phyloP scores from a whole-genome alignment of 53 echinoderm and acorn worm species.

The Henricia sp. region DNA sequence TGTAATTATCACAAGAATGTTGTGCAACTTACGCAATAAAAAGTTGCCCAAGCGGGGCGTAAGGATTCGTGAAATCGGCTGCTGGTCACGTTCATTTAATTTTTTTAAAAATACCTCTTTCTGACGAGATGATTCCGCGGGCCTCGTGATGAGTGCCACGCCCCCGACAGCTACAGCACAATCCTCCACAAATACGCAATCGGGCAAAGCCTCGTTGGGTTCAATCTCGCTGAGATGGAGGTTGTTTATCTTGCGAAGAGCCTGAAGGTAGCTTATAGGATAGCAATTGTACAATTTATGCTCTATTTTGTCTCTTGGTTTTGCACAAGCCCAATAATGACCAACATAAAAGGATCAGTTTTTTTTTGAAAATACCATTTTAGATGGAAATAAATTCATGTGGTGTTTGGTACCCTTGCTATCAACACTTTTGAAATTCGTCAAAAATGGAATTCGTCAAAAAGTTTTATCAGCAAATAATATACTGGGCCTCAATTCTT shows the following conservation, averaged over 20 bases:
- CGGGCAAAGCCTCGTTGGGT: constrained; percentile 76
- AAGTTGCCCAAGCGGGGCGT: too few species aligned
- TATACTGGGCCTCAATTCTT: not conserved
- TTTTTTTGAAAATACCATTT: too few species aligned
- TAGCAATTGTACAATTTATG: not conserved
- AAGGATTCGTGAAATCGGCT: too few species aligned
- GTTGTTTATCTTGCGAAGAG: constrained; percentile 24
- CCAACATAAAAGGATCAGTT: not conserved
- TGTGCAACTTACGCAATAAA: too few species aligned
- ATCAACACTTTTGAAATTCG: not conserved
- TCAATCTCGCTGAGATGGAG: constrained; percentile 77
- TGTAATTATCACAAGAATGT: too few species aligned
- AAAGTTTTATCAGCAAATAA: too few species aligned
- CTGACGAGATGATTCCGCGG: constrained; percentile 55
- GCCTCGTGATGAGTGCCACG: constrained; percentile 77
- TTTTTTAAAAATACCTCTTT: constrained; percentile 75
- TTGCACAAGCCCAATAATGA: not conserved
- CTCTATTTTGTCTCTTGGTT: not conserved
- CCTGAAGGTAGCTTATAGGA: constrained; percentile 11
- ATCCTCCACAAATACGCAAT: constrained; percentile 93
- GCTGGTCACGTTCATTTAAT: not conserved
- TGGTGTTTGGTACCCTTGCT: too few species aligned
- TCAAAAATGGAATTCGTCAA: not conserved
- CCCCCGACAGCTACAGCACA: constrained; percentile 85
- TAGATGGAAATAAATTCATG: too few species aligned